These are phyloP conservation scores for Drosophila pseudotakahashii DNA, from an alignment of 2,888 invertebrate genomes.

Conservation along the genomic window DNA sequence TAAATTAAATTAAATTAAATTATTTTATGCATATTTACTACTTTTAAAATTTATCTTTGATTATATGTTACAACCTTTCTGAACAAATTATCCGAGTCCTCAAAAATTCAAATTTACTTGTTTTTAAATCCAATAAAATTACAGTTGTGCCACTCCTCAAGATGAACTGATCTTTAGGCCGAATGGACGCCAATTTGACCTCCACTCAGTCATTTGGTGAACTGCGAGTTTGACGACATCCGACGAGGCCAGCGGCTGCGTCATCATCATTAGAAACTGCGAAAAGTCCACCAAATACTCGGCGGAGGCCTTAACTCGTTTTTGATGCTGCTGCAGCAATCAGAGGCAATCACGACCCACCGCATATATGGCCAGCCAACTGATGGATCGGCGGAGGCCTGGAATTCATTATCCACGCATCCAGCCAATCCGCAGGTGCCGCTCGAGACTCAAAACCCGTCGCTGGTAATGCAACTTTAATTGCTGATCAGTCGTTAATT, in stretches of 20 bases:
- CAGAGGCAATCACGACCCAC: slow-evolving; percentile 45
- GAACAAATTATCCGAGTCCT: no score
- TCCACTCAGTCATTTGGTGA: slow-evolving; percentile 18
- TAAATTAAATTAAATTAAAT: no score
- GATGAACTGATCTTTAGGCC: not conserved
- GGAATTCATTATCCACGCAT: slow-evolving; percentile 67
- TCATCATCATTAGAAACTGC: slow-evolving; percentile 77
- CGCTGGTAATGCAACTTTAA: slow-evolving; percentile 72
- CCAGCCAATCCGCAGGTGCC: slow-evolving; percentile 63
- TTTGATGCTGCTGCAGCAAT: slow-evolving; percentile 65
- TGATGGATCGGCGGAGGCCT: slow-evolving; percentile 35
- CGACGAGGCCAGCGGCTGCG: slow-evolving; percentile 50
- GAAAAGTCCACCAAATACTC: slow-evolving; percentile 71
- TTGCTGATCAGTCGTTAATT: slow-evolving; percentile 78
- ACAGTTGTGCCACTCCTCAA: no score
- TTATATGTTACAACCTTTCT: no score
- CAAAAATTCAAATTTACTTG: no score
- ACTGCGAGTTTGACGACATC: slow-evolving; percentile 19
- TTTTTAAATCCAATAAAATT: no score
- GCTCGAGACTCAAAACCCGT: slow-evolving; percentile 45
- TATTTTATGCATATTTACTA: no score
- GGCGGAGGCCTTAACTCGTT: slow-evolving; percentile 74
- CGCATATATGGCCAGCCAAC: slow-evolving; percentile 25
- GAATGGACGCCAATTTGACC: slow-evolving; percentile 20
- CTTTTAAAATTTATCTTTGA: no score